Evolutionary conservation across 2,797 vertebrate genomes (phyloP).

Genomic region (Halcyon smyrnensis): DNA sequence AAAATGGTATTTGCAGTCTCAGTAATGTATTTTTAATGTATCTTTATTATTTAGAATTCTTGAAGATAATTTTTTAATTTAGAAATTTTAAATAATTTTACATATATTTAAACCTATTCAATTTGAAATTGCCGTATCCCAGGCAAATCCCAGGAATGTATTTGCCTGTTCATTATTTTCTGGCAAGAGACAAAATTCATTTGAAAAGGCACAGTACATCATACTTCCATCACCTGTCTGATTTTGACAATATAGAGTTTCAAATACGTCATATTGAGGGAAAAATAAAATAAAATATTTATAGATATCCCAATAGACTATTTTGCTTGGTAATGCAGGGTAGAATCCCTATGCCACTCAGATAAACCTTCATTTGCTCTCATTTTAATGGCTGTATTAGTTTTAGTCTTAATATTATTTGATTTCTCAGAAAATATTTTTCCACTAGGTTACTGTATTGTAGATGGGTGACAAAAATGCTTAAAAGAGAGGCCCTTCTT

Average conservation of each 20-base stretch:
- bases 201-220: not conserved
- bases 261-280: not conserved
- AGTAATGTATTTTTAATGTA: not conserved
- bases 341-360: not conserved
- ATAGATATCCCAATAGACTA: not conserved
- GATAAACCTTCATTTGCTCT: not conserved
- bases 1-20: not conserved
- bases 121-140: not conserved
- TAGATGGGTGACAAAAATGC: not conserved
- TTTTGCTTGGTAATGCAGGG: not conserved
- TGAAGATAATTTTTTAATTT: not conserved
- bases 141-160: not conserved
- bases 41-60: not conserved
- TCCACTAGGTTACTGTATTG: not conserved
- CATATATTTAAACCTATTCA: not conserved
- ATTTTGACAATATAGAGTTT: constrained; percentile 21
- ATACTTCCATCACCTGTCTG: not conserved
- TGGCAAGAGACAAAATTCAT: not conserved
- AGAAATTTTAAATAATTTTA: not conserved
- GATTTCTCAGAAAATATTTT: constrained; percentile 29
- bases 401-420: constrained; percentile 10
- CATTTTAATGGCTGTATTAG: constrained; percentile 17
- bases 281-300: not conserved
- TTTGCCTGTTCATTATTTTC: not conserved
- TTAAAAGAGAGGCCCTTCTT: not conserved